Base-by-base conservation (phyloP, 2,888 invertebrate species). In the Synergus itoensis region DNA sequence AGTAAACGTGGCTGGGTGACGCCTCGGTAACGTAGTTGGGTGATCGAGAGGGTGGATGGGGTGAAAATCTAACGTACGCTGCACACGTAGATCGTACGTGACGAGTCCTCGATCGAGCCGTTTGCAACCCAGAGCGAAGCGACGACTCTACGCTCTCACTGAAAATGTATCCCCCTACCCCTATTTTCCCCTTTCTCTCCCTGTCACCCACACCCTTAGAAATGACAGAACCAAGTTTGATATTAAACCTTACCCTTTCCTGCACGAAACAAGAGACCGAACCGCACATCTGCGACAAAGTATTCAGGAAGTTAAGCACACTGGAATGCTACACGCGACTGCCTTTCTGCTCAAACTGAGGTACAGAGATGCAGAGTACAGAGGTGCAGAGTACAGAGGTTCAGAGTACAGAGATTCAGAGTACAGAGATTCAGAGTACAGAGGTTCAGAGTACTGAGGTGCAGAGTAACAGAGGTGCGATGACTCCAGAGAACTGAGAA, bases 71-170 rank as follows among this genome's bases (percentile, higher is more conserved):
- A 87, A 84, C 84, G 84, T 87, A 88, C 84, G 87, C 88, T 82
- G 84, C 85, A 84, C 88, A 88, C 88, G 88, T 88, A 87, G 77
- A 48, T 0, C 40, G 82, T 86, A 88, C 88, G 88, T 88, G 88
- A 87, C 84, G 84, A 82, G 84, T 86, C 82, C 81, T 78, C 53
- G 77, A 83, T 81, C 80, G 81, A 79, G 77, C 80, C 81, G 73
- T 75, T 77, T 69, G 77, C 45, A 18, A 77, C 77, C 48, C 53
- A n/a, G 40, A 73, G 53, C 48, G 53, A 57, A n/a, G 73, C 73
- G 43, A 45, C 67, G 69, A 69, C 45, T 69, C 69, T 28, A 21
- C 45, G 69, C 45, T 69, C 73, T 12, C 73, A 69, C 40, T 73
- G 21, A 53, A 53, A 73, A 73, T 40, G 36, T 53, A 53, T 36